Percentiles rank a stretch among this genome's conserved stretches.
Evolutionary conservation across 1,140 invertebrate species (phyloP).

Genomic region (Bombus sibiricus): DNA sequence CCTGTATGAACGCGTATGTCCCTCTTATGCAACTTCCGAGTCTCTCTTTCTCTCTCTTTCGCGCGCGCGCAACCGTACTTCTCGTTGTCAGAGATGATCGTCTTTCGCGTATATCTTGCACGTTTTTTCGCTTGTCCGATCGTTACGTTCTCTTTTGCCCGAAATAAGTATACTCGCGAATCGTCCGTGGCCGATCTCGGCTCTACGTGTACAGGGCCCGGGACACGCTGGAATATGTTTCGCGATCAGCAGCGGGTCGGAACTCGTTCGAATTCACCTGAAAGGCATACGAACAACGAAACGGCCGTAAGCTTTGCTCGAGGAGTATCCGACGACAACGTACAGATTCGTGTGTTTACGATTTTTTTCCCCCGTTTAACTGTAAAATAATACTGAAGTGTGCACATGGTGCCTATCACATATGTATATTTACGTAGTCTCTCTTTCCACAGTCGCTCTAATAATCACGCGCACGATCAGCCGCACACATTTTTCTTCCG

Average conservation of each 20-base stretch:
- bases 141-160: not conserved
- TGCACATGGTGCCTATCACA: conserved; percentile 83
- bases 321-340: conserved; percentile 71
- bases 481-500: not conserved
- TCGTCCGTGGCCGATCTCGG: not conserved
- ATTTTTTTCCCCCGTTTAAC: conserved; percentile 63
- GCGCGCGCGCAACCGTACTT: conserved; percentile 17
- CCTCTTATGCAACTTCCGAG: not conserved
- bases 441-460: conserved; percentile 50
- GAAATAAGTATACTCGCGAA: conserved; percentile 1
- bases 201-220: not conserved
- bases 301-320: conserved; percentile 54
- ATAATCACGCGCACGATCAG: conserved; percentile 63
- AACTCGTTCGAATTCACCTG: conserved; percentile 30
- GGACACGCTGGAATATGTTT: not conserved
- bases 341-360: conserved; percentile 61
- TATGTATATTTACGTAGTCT: conserved; percentile 75
- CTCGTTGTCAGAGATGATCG: conserved; percentile 9
- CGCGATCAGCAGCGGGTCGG: conserved; percentile 27
- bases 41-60: conserved; percentile 61
- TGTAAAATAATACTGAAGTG: conserved; percentile 83
- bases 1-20: not conserved
- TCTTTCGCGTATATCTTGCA: not conserved
- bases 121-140: not conserved
- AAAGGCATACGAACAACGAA: conserved; percentile 65